Base-by-base conservation (phyloP, 2,888 invertebrate species). In the Trachelus troglodyta region DNA sequence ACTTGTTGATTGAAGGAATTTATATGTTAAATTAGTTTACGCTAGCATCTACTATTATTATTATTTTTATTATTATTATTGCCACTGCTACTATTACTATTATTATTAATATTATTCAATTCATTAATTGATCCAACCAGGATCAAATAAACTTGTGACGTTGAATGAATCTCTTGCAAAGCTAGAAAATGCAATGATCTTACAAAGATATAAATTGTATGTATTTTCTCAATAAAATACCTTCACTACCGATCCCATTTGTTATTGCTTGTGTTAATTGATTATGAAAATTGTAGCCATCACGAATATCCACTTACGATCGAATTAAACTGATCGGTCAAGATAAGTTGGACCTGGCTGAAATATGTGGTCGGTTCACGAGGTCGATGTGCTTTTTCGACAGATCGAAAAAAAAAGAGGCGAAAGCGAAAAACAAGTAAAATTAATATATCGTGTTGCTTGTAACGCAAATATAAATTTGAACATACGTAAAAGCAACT, bases 141-240 rank as follows among this genome's bases (percentile, higher is more conserved):
- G 56, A 56, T 56, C 73, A 12, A 76, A 76, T 68, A 37, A 75
- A 33, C 76, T 69, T 76, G 76, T 76, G 75, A 76, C 69, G 69
- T 76, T 76, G 74, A 34, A 73, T 68, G 31, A 69, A 69, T 34
- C 69, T 69, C 76, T 69, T 40, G 76, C 73, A 73, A 76, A 81
- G 68, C 37, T 37, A 37, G 37, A 37, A 4, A 37, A 37, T 37
- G 37, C 12, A 37, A 37, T 37, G 37, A 37, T 37, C 37, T 37
- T 37, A 37, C 84, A 81, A 84, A 82, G 77, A 78, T 79, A 83
- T 81, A 81, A 85, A 88, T 86, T 88, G 86, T 87, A 88, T 85
- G 89, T 89, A 89, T 89, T 89, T 89, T 89, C 89, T 89, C 88
- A 89, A 85, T 83, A 83, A 85, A 84, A 81, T 79, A 83, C 80